These are phyloP conservation scores for Corythaixoides concolor DNA, from an alignment of 2,113 vertebrate species.

Conservation along the genomic window DNA sequence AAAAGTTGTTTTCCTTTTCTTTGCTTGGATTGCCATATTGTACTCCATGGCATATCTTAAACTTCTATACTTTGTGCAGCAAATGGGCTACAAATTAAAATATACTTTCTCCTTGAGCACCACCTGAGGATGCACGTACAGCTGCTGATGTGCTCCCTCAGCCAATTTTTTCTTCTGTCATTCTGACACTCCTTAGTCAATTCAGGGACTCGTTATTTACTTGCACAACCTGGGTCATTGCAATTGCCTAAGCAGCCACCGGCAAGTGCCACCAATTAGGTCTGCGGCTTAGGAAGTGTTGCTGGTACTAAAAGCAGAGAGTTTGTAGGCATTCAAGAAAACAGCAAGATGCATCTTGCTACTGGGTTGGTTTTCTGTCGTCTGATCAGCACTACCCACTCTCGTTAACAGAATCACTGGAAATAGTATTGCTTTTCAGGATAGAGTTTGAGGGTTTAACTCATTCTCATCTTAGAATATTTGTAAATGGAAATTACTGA, in stretches of 20 bases:
- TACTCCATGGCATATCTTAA: conserved; percentile 38
- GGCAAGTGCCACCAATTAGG: neutral
- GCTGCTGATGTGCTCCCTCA: neutral
- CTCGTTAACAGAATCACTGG: neutral
- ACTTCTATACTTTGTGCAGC: conserved; percentile 23
- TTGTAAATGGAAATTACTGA: neutral
- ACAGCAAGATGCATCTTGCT: neutral
- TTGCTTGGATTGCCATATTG: conserved; percentile 59
- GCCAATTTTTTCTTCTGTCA: neutral
- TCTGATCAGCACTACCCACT: neutral
- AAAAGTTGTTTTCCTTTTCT: conserved; percentile 63
- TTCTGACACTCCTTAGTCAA: neutral
- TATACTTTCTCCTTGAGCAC: conserved; percentile 16
- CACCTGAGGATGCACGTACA: conserved; percentile 13
- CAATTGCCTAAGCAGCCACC: neutral
- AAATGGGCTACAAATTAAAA: conserved; percentile 67
- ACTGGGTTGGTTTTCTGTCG: neutral
- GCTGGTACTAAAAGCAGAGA: neutral
- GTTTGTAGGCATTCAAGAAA: neutral
- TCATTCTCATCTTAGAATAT: neutral
- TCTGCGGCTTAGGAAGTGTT: neutral
- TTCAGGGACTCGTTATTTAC: neutral
- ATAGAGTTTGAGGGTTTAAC: neutral
- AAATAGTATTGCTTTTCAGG: neutral
- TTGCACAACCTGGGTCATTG: neutral